These are phyloP conservation scores for Acyrthosiphon pisum DNA, from an alignment of 1,140 invertebrate genomes.

Conservation along the genomic window DNA sequence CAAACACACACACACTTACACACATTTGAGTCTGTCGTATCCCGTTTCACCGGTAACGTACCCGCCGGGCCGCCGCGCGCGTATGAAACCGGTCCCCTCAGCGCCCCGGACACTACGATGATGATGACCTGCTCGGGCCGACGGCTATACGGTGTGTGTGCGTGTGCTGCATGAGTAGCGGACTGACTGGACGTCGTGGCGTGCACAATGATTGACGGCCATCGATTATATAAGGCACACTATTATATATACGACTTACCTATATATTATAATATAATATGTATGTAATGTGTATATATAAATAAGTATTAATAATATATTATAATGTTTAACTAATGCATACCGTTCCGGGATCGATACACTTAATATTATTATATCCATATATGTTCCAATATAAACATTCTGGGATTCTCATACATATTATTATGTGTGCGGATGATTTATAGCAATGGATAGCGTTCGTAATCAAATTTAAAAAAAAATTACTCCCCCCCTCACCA, in stretches of 20 bases:
- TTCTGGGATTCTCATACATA: background rate
- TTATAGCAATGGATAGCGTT: background rate
- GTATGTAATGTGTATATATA: no score
- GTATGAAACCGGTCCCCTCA: background rate
- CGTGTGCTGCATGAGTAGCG: background rate
- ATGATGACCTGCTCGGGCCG: background rate
- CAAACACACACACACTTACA: background rate
- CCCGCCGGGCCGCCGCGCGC: no score
- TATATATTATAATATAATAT: background rate
- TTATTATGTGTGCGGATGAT: background rate
- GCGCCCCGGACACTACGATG: background rate
- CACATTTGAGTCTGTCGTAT: background rate
- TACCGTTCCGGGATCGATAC: background rate
- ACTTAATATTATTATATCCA: background rate
- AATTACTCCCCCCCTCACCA: no score
- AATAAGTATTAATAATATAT: background rate
- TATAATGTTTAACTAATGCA: background rate
- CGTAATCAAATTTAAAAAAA: background rate
- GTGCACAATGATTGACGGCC: background rate
- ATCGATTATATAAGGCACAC: background rate
- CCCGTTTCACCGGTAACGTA: conserved; percentile 3
- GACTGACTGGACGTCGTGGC: background rate
- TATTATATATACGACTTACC: background rate
- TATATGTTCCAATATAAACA: background rate
- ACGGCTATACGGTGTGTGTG: background rate